Evolutionary conservation across 2,888 invertebrate genomes (phyloP).

Genomic region (Hydriomena furcata): DNA sequence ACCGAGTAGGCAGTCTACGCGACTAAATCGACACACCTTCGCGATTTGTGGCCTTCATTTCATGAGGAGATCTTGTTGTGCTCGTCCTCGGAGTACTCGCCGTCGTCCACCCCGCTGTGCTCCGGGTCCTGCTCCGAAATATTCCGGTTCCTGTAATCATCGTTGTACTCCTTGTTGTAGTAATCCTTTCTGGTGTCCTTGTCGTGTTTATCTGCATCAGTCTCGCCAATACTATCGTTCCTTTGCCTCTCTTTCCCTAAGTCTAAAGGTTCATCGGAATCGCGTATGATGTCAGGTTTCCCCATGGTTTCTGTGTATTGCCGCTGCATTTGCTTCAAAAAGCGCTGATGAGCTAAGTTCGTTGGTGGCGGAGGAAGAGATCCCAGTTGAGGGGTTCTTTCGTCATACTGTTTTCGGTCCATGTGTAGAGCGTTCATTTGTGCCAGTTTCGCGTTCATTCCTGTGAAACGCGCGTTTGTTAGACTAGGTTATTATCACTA

Average conservation of each 20-base stretch:
- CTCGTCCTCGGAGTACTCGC: conserved; percentile 77
- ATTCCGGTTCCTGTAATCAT: conserved; percentile 57
- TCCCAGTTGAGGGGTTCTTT: conserved; percentile 81
- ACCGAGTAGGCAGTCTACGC: conserved; percentile 47
- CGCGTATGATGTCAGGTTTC: conserved; percentile 82
- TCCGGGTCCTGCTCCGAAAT: conserved; percentile 60
- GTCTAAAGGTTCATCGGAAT: conserved; percentile 79
- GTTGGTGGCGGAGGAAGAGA: conserved; percentile 82
- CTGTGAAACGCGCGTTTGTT: conserved; percentile 62
- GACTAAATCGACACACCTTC: conserved; percentile 49
- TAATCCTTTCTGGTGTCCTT: conserved; percentile 77
- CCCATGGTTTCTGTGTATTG: conserved; percentile 82
- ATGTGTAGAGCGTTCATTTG: conserved; percentile 87
- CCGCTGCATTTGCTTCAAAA: conserved; percentile 85
- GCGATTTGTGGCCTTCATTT: conserved; percentile 47
- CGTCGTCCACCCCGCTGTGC: conserved; percentile 68
- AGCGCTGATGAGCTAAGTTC: conserved; percentile 83
- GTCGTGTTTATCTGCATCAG: conserved; percentile 74
- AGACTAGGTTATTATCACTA: background rate
- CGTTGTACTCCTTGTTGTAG: conserved; percentile 62
- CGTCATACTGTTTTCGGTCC: conserved; percentile 80
- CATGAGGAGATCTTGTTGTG: conserved; percentile 71
- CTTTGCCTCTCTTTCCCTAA: conserved; percentile 80
- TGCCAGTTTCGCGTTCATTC: conserved; percentile 90
- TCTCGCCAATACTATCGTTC: conserved; percentile 65